These are phyloP conservation scores for Rana temporaria DNA, from an alignment of 2,113 vertebrate genomes.

Conservation along the genomic window DNA sequence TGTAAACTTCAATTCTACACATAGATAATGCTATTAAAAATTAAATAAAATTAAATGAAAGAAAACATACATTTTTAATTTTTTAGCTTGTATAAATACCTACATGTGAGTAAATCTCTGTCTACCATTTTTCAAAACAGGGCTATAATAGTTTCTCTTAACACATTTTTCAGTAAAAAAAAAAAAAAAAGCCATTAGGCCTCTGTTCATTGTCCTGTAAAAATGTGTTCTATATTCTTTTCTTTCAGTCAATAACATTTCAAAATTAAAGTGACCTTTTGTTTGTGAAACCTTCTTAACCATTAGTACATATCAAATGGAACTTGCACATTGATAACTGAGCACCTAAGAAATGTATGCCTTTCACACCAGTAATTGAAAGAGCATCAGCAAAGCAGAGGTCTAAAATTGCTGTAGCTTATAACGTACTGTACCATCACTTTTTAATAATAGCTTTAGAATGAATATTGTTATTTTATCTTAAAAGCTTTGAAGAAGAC, in stretches of 20 bases:
- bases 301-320: constrained; percentile 8
- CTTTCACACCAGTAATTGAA: constrained; percentile 14
- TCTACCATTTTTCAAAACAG: too few relatives aligned
- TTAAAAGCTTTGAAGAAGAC: background rate
- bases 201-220: background rate
- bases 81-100: too few relatives aligned
- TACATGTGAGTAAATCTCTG: too few relatives aligned
- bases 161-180: background rate
- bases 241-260: constrained; percentile 1
- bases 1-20: too few relatives aligned
- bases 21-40: too few relatives aligned
- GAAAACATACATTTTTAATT: too few relatives aligned
- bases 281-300: constrained; percentile 5
- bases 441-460: background rate
- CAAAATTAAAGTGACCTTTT: constrained; percentile 5
- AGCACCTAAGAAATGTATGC: constrained; percentile 14
- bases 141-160: background rate
- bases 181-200: background rate
- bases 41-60: too few relatives aligned
- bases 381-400: background rate
- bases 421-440: background rate
- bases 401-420: constrained; percentile 3
- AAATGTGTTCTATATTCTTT: background rate
- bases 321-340: background rate
- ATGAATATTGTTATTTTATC: constrained; percentile 6